Evolutionary conservation across 1,140 invertebrate species (phyloP).

Genomic region (Zaprionus davidi): DNA sequence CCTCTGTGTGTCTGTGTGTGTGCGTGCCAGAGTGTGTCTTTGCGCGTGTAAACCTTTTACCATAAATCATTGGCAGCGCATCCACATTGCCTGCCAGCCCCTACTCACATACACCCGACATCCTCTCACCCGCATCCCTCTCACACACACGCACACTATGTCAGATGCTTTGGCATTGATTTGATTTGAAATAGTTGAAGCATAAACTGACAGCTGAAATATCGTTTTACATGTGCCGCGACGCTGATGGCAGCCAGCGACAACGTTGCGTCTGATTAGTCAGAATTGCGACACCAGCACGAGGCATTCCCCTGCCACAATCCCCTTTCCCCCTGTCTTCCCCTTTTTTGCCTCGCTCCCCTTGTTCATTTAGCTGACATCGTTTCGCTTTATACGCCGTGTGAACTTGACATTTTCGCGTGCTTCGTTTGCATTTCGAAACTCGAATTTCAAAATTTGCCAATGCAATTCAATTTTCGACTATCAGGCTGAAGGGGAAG

Average conservation of each 20-base stretch:
- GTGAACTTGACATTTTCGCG: conserved; percentile 73
- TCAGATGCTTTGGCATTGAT: conserved; percentile 72
- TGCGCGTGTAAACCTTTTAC: conserved; percentile 65
- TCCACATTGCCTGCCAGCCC: neutral
- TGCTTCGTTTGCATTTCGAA: conserved; percentile 30
- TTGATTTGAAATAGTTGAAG: conserved; percentile 79
- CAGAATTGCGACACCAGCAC: conserved; percentile 28
- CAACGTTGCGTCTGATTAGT: conserved; percentile 73
- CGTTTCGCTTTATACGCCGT: conserved; percentile 53
- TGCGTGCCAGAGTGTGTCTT: conserved; percentile 22
- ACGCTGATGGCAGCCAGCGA: conserved; percentile 36
- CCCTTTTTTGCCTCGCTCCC: neutral
- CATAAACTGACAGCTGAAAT: conserved; percentile 81
- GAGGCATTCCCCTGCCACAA: neutral
- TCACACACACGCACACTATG: neutral
- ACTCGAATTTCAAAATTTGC: conserved; percentile 43
- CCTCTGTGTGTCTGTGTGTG: neutral
- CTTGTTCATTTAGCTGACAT: conserved; percentile 39
- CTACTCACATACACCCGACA: neutral
- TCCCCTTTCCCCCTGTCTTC: neutral
- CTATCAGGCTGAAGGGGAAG: conserved; percentile 19
- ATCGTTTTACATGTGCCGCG: conserved; percentile 72
- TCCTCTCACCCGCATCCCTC: neutral
- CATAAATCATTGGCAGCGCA: conserved; percentile 73
- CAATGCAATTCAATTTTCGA: conserved; percentile 47